Percentiles rank a stretch among this genome's conserved stretches.
phyloP scores from a whole-genome alignment of 1,140 invertebrate genomes.

The Cheumatopsyche charites region DNA sequence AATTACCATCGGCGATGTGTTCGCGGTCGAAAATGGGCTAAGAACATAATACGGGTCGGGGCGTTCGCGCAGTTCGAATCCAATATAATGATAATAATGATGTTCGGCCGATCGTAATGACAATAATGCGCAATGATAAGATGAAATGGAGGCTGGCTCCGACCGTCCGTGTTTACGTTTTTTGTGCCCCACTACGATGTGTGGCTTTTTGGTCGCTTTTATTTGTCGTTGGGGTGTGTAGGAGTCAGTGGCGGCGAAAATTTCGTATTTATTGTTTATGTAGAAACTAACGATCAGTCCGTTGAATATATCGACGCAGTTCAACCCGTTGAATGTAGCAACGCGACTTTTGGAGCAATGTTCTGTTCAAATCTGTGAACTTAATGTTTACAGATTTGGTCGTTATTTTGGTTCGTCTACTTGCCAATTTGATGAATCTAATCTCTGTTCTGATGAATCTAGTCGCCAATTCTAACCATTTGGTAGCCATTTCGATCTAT shows the following conservation, averaged over 20 bases:
- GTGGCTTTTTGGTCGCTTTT: constrained; percentile 45
- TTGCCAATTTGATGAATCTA: no score
- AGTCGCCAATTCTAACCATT: no score
- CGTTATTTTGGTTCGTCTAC: no score
- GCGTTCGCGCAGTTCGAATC: constrained; percentile 38
- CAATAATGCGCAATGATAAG: constrained; percentile 47
- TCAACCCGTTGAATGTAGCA: no score
- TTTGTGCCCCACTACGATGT: constrained; percentile 48
- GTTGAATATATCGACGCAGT: no score
- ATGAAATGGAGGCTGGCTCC: constrained; percentile 48
- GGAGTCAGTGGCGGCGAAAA: constrained; percentile 9
- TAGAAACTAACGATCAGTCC: no score
- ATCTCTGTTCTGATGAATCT: no score
- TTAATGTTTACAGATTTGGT: no score
- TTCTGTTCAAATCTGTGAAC: no score
- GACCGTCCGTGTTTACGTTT: constrained; percentile 44
- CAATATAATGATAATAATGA: constrained; percentile 43
- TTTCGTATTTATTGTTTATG: constrained; percentile 23
- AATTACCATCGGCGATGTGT: neutral
- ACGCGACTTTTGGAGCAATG: no score
- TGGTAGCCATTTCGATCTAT: no score
- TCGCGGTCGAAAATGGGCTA: constrained; percentile 10
- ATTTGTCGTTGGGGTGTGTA: constrained; percentile 40
- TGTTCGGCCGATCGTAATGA: constrained; percentile 44
- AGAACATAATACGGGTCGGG: constrained; percentile 12